phyloP scores from a whole-genome alignment of 64 coral and sea anemone genomes.

The Dendrophyllia cribrosa region DNA sequence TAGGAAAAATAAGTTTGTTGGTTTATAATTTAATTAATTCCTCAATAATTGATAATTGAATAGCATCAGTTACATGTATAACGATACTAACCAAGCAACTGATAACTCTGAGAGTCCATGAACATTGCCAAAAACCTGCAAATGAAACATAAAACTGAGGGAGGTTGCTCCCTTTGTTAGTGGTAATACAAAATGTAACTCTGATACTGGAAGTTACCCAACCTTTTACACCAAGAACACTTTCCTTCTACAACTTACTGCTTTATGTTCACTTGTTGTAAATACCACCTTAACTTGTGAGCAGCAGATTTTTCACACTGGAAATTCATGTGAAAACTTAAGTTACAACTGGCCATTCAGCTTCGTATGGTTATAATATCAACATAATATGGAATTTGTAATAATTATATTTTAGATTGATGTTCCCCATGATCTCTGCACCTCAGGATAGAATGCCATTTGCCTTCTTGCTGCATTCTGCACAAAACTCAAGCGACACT shows the following conservation, averaged over 20 bases:
- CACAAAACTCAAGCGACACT: slow-evolving; percentile 95
- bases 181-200: background rate
- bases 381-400: too few relatives aligned
- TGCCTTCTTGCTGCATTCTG: slow-evolving; percentile 79
- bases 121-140: slow-evolving; percentile 18
- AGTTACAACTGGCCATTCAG: background rate
- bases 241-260: too few relatives aligned
- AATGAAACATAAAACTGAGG: slow-evolving; percentile 15
- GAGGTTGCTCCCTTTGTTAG: slow-evolving; percentile 22
- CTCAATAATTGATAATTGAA: too few relatives aligned
- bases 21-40: too few relatives aligned
- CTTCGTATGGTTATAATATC: background rate
- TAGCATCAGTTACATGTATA: background rate
- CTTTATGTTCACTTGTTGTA: too few relatives aligned
- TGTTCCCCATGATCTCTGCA: background rate
- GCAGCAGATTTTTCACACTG: too few relatives aligned
- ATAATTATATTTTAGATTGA: background rate
- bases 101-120: slow-evolving; percentile 1
- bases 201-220: background rate
- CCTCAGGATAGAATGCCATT: slow-evolving; percentile 41
- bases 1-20: too few relatives aligned
- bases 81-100: slow-evolving; percentile 19
- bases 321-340: too few relatives aligned
- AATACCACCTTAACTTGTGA: too few relatives aligned
- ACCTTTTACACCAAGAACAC: too few relatives aligned